phyloP scores from a whole-genome alignment of 2,113 vertebrate species.

The Rhinolophus sinicus region DNA sequence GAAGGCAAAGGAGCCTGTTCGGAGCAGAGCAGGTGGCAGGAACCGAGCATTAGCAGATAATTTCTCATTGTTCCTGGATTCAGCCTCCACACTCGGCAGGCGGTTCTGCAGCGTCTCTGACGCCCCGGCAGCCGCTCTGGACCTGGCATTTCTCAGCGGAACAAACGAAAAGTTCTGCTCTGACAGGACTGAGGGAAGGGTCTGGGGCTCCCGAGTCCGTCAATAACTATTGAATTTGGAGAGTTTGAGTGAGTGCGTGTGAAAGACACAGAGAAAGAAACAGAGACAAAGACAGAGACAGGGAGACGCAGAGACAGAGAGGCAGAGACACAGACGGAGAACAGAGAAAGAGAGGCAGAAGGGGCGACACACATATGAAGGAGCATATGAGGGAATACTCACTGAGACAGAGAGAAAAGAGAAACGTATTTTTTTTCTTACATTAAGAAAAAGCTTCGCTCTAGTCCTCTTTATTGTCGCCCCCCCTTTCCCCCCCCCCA shows the following conservation, averaged over 20 bases:
- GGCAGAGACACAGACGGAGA: not conserved
- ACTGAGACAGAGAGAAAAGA: not conserved
- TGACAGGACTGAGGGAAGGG: not conserved
- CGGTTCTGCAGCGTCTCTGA: conserved; percentile 67
- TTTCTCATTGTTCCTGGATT: conserved; percentile 56
- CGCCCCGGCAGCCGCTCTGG: not conserved
- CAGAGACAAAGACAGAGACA: not conserved
- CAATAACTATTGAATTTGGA: not conserved
- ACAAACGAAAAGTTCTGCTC: not conserved
- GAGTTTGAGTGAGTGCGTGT: not conserved
- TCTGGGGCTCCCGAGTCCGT: not conserved
- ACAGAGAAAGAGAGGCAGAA: not conserved
- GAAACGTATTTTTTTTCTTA: not conserved
- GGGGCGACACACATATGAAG: not conserved
- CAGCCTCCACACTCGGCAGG: conserved; percentile 65
- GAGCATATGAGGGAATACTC: not conserved
- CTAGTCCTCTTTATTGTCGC: not conserved
- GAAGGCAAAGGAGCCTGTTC: conserved; percentile 70
- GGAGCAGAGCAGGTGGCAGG: conserved; percentile 72
- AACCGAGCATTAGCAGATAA: conserved; percentile 68
- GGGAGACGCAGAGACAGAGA: not conserved
- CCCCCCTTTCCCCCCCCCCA: not conserved
- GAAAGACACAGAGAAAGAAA: not conserved
- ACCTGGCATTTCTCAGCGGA: conserved; percentile 70
- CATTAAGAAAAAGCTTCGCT: not conserved